A percentile compares a stretch with the other conserved stretches of the same genome.
Evolutionary conservation across 2,797 vertebrate species (phyloP).

Genomic region (Molossus molossus): DNA sequence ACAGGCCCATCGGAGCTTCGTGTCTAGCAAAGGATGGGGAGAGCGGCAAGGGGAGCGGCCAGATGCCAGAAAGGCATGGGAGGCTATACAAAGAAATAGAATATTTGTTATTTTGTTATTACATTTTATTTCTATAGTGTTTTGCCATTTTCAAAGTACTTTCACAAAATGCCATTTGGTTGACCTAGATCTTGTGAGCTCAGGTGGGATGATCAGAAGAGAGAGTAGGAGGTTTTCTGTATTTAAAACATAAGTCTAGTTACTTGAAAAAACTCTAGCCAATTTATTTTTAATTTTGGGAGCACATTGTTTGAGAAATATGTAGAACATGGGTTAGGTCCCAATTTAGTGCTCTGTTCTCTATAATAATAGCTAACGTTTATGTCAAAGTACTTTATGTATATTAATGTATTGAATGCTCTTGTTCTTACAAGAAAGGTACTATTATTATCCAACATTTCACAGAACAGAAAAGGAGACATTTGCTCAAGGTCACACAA

Average conservation of each 20-base stretch:
- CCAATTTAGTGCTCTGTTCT: neutral
- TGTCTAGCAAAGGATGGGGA: fast-evolving
- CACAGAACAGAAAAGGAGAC: neutral
- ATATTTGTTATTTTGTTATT: neutral
- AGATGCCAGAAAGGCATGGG: no score
- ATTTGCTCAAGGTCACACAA: neutral
- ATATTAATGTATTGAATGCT: neutral
- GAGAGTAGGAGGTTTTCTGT: neutral
- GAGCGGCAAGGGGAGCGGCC: neutral
- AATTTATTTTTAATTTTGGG: conserved; percentile 37
- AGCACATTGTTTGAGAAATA: neutral
- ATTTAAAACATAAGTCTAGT: neutral
- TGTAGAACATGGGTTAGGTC: neutral
- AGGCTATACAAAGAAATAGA: neutral
- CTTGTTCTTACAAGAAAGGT: neutral
- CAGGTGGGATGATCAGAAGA: neutral
- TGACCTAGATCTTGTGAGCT: neutral
- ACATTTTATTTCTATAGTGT: neutral
- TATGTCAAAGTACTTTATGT: conserved; percentile 1
- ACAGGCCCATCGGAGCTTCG: fast-evolving
- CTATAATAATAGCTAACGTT: neutral
- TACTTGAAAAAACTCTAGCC: neutral
- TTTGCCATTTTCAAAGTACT: conserved; percentile 20
- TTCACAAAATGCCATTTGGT: neutral
- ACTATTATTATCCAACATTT: conserved; percentile 19